Evolutionary conservation across 2,797 vertebrate species (phyloP), one percentile per base, ranked within the genome.

Genomic region (Coreius guichenoti): DNA sequence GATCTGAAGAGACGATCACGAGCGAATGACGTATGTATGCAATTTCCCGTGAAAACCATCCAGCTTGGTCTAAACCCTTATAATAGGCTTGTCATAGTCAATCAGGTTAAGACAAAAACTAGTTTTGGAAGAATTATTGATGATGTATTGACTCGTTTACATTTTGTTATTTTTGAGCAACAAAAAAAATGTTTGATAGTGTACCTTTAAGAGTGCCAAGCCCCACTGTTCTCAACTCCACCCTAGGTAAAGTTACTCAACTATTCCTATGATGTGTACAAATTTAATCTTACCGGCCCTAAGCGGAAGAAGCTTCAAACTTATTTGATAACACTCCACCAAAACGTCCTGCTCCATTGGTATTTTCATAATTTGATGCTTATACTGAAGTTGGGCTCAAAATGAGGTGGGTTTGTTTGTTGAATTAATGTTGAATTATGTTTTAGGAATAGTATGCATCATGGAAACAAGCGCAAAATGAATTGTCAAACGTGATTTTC

Each of bases 351-450:
- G 31, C 19, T 69, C 67, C 9, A 1, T 12, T 69, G 19, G 3
- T 73, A 29, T 47, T 47, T 47, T 73, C 14, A 31, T 75, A 8
- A 45, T 72, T 72, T 45, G 13, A 26, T 16, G 5, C 1, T 43
- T 70, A 7, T 36, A 43, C 2, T 29, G 72, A 74, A 73, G 3
- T 31, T 29, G 2, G 47, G 1, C 8, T 3, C 26, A 75, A 54
- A 54, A 75, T 51, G 72, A 75, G 72, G 72, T 75, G 29, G 47
- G 72, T 33, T 51, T 49, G 29, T 74, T 74, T 75, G 8, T 74
- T 31, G 2, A 6, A 23, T 51, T 51, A 74, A 31, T 47, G n/a
- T 29, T 47, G n/a, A 73, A 54, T 21, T 33, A 51, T 21, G 26
- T 29, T 47, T 73, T 31, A 51, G 3, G 72, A 51, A 47, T 16